These are phyloP conservation scores for Halcyon leucocephala DNA, from an alignment of 2,797 vertebrate genomes.

Conservation along the genomic window DNA sequence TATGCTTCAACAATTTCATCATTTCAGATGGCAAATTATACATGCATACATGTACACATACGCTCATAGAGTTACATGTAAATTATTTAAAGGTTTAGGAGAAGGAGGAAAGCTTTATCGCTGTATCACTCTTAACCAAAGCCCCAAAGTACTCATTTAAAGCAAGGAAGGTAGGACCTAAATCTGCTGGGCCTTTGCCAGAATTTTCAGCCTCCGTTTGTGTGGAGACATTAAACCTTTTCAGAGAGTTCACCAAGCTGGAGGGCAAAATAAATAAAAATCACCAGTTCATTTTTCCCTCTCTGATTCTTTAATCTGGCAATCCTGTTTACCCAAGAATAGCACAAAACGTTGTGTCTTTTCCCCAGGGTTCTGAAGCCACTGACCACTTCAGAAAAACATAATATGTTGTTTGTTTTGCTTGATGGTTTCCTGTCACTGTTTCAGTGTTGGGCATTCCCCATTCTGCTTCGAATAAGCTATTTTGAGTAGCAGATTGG, in stretches of 20 bases:
- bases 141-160: not conserved
- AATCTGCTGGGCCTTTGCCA: not conserved
- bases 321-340: not conserved
- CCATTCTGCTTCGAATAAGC: constrained; percentile 51
- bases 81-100: not conserved
- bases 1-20: not conserved
- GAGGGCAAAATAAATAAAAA: not conserved
- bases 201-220: not conserved
- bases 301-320: not conserved
- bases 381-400: constrained; percentile 4
- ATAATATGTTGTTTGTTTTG: constrained; percentile 32
- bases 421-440: constrained; percentile 55
- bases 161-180: not conserved
- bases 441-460: constrained; percentile 49
- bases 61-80: fast-evolving
- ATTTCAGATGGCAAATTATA: not conserved
- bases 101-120: not conserved
- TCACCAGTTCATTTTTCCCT: not conserved
- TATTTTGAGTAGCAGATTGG: constrained; percentile 27
- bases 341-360: not conserved
- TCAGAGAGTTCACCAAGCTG: not conserved
- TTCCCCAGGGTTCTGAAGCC: not conserved
- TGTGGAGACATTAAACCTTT: not conserved
- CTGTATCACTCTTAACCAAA: not conserved
- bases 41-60: not conserved